A percentile compares a stretch with the other conserved stretches of the same genome.
These are phyloP conservation scores for Characodon lateralis DNA, from an alignment of 2,797 vertebrate species.

Conservation along the genomic window DNA sequence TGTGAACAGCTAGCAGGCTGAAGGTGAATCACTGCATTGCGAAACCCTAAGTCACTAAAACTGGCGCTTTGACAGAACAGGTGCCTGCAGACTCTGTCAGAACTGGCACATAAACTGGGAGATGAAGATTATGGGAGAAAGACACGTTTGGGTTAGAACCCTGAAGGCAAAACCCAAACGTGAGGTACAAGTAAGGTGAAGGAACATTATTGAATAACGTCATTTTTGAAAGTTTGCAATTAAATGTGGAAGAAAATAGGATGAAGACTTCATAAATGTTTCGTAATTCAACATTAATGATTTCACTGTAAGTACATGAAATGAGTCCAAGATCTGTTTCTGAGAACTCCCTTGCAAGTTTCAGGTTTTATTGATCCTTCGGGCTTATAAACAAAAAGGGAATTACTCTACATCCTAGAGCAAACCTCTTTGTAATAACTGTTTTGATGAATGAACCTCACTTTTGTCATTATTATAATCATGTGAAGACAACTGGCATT, in stretches of 20 bases:
- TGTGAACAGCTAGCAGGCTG: conserved; percentile 10
- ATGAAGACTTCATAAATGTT: background rate
- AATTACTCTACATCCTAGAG: background rate
- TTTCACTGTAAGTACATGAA: conserved; percentile 16
- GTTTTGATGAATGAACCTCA: conserved; percentile 15
- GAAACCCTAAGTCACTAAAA: conserved; percentile 21
- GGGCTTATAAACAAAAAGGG: background rate
- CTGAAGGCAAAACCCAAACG: conserved; percentile 5
- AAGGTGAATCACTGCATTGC: conserved; percentile 21
- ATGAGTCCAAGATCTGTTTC: conserved; percentile 18
- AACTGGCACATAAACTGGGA: background rate
- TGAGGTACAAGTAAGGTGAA: background rate
- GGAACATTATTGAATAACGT: background rate
- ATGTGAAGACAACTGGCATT: conserved; percentile 1
- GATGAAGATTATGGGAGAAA: background rate
- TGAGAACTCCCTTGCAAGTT: background rate
- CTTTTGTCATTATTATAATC: background rate
- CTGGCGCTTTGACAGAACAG: conserved; percentile 3
- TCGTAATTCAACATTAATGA: conserved; percentile 6
- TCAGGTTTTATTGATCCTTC: background rate
- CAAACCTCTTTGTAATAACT: background rate
- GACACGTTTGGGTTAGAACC: background rate
- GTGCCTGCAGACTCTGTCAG: conserved; percentile 17
- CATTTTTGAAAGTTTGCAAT: background rate
- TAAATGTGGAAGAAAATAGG: background rate